Base-by-base conservation (phyloP, 2,797 vertebrate genomes). In the Macropodus opercularis region DNA sequence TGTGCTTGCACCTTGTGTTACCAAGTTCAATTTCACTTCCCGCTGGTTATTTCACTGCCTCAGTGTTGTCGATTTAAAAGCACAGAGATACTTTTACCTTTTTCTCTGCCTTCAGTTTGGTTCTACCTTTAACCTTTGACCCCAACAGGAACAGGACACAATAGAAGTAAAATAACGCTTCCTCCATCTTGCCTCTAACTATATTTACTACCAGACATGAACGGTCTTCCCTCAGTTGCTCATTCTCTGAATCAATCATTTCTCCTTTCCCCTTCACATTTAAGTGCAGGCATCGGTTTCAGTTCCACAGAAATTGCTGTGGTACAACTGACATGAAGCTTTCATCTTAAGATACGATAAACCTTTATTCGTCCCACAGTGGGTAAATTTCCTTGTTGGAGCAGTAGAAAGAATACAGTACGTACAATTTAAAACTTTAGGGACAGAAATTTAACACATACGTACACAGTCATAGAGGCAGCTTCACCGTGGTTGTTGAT, bases 151-250 rank as follows among this genome's bases (percentile, higher is more conserved):
- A 81, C 52, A 29, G 36, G 77, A 21, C 70, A 89, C 85, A 89
- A 89, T 85, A 69, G 75, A n/a, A 69, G 72, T 64, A 79, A 85
- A 87, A 81, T 65, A 83, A 59, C 67, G 44, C 62, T 86, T 83
- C 83, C 79, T 83, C 55, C 53, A 27, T 79, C 83, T 79, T 64
- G 64, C 60, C 42, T 47, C 40, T n/a, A 50, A 74, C 76, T 77
- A 58, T 73, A 85, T 71, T 79, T 74, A 83, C 76, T 81, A 39
- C 13, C 56, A 40, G 71, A 49, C n/a, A 64, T 36, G 47, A 60
- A 40, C 17, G 50, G 8, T 8, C 11, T n/a, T 15, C 38, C 35
- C 29, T 40, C 19, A 13, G 6, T 70, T 59, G 38, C 58, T 55
- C 15, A 1, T 52, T 23, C 6, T n/a, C 38, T 4, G 15, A n/a